These are phyloP conservation scores for Lemur catta DNA, from an alignment of 2,797 vertebrate genomes.

Conservation along the genomic window DNA sequence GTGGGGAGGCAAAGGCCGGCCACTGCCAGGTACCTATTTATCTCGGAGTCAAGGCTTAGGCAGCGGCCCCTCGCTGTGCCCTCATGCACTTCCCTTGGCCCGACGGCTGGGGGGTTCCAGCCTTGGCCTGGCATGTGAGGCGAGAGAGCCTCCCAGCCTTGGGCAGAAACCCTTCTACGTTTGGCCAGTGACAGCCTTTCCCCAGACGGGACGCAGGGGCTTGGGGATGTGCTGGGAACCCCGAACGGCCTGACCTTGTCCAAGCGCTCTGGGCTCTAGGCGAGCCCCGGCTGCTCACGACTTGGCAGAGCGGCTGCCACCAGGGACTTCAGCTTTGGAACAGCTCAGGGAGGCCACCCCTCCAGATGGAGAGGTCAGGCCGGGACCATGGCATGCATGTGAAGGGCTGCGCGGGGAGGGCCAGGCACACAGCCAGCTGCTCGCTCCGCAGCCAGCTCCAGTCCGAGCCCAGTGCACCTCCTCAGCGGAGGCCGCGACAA, in stretches of 20 bases:
- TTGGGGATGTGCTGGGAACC: accelerated
- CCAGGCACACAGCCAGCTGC: neutral
- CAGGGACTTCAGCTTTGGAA: neutral
- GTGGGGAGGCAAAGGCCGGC: neutral
- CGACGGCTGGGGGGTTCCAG: neutral
- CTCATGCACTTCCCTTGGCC: neutral
- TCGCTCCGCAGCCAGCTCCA: neutral
- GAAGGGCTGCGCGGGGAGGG: neutral
- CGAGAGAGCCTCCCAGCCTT: neutral
- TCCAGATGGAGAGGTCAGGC: conserved; percentile 38
- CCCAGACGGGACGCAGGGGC: neutral
- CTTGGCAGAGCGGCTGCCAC: neutral
- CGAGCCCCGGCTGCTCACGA: accelerated
- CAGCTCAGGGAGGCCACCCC: neutral
- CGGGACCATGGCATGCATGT: accelerated
- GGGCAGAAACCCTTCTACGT: neutral
- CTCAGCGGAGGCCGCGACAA: accelerated
- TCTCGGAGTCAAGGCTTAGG: neutral
- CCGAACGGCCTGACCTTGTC: neutral
- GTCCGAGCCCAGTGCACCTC: neutral
- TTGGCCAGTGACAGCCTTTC: neutral
- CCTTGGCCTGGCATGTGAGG: neutral
- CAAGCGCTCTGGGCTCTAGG: neutral
- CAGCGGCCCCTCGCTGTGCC: accelerated
- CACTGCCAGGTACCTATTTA: neutral